Evolutionary conservation across 37 sponge, comb jelly and placozoan genomes (phyloP), one percentile per base, ranked within the genome.

Genomic region (Cliona cf. orientalis): DNA sequence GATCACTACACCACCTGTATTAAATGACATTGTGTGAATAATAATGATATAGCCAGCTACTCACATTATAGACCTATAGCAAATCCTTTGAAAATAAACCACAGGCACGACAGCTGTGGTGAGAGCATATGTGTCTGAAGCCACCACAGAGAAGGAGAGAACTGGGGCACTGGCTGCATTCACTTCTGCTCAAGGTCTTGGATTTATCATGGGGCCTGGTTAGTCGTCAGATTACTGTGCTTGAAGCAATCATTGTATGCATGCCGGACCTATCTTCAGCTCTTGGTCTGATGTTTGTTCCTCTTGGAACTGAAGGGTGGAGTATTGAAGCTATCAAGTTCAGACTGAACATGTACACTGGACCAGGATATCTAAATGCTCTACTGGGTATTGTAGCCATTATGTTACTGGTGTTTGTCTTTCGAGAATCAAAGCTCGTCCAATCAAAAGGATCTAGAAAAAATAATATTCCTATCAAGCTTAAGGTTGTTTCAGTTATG

Each of bases 151-250:
- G 71, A 46, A 73, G 33, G 96, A 96, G 81, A 82, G 93, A 35
- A 90, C 80, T n/a, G 81, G 88, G 59, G 96, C 89, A n/a, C 87
- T 96, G 93, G 91, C 91, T 35, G 69, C 67, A 21, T 64, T 93
- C 32, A 72, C 88, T 56, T 79, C 84, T 42, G 46, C 75, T 29
- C 93, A 92, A 58, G 91, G 89, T 9, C 61, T 96, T n/a, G 96
- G 96, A 1, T 93, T 96, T 59, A 90, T 93, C 63, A 35, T 96
- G 14, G 96, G 96, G 56, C 96, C 96, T 75, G 93, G 94, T 89
- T 31, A 65, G 83, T 57, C 32, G 46, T 42, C 23, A n/a, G 72
- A 1, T 2, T 42, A n/a, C n/a, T n/a, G n/a, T n/a, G n/a, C n/a
- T n/a, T n/a, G n/a, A n/a, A n/a, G n/a, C n/a, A n/a, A n/a, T n/a